Percentiles rank a stretch among this genome's conserved stretches.
Conservation (phyloP, 2,113 vertebrate genomes). For the Amblyopsis rosae region DNA sequence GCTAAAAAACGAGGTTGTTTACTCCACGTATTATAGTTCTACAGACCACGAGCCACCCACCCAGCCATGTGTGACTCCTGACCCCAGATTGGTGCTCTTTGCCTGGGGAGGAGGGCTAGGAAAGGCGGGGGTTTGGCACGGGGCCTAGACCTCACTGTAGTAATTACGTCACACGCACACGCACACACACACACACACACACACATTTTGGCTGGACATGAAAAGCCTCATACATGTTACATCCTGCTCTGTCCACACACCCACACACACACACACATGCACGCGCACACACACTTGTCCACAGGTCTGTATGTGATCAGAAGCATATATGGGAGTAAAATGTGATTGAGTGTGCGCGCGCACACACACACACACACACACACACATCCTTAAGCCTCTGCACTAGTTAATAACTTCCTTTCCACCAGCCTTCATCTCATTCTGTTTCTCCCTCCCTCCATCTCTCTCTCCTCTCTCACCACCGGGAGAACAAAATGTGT, state of each 20-base stretch:
- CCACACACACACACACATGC: slow-evolving; percentile 7
- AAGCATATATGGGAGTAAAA: slow-evolving; percentile 56
- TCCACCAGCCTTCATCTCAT: slow-evolving; percentile 17
- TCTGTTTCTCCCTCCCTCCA: background rate
- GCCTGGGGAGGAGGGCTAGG: slow-evolving; percentile 53
- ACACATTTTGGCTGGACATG: slow-evolving; percentile 53
- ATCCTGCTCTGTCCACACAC: slow-evolving; percentile 55
- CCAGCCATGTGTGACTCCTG: slow-evolving; percentile 59
- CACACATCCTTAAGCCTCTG: slow-evolving; percentile 19
- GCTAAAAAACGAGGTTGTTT: background rate
- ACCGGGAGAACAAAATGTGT: background rate
- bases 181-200: slow-evolving; percentile 14
- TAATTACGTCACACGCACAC: slow-evolving; percentile 10
- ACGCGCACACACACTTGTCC: slow-evolving; percentile 39
- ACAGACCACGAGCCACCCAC: slow-evolving; percentile 43
- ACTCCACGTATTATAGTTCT: background rate
- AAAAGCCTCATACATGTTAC: slow-evolving; percentile 55
- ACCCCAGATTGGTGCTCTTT: slow-evolving; percentile 49
- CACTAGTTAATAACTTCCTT: slow-evolving; percentile 56
- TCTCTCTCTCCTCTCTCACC: background rate
- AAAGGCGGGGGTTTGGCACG: slow-evolving; percentile 55
- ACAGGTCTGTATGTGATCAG: slow-evolving; percentile 61
- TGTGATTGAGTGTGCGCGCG: slow-evolving; percentile 40
- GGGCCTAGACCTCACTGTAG: slow-evolving; percentile 38
- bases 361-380: slow-evolving; percentile 15